Percentiles rank a stretch among this genome's conserved stretches.
Conservation (phyloP, 2,113 vertebrate genomes). For the Campylorhamphus procurvoides region DNA sequence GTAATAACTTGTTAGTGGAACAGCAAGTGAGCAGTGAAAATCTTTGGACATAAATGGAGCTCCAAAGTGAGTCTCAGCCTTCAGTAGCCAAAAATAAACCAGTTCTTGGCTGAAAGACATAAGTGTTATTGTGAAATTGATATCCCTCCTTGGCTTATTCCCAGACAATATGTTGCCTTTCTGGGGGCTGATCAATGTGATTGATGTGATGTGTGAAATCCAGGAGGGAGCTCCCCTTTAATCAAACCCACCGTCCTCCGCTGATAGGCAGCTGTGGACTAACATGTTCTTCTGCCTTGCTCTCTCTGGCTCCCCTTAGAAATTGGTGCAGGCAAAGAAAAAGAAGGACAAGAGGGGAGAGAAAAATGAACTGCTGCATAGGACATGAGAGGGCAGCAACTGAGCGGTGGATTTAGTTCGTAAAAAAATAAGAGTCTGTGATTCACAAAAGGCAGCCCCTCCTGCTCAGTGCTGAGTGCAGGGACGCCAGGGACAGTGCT, state of each 20-base stretch:
- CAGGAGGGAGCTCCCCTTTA: constrained; percentile 84
- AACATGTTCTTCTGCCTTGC: constrained; percentile 70
- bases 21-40: constrained; percentile 5
- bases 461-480: rapidly evolving
- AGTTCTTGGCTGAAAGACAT: constrained; percentile 80
- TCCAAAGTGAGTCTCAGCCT: constrained; percentile 63
- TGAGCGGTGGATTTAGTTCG: constrained; percentile 20
- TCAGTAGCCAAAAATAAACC: constrained; percentile 76
- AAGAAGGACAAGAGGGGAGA: neutral
- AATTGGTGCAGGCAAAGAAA: constrained; percentile 14
- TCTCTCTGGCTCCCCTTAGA: constrained; percentile 45
- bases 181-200: constrained; percentile 91
- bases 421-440: neutral
- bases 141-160: constrained; percentile 86
- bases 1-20: neutral
- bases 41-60: constrained; percentile 18
- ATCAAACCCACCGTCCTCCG: constrained; percentile 83
- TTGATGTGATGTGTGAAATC: constrained; percentile 86
- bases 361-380: constrained; percentile 3
- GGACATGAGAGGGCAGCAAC: constrained; percentile 77
- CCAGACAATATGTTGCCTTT: constrained; percentile 94
- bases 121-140: constrained; percentile 87
- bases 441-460: neutral
- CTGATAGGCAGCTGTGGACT: constrained; percentile 82
- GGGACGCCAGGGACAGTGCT: neutral